Base-by-base conservation (phyloP, 35 echinoderm and acorn worm genomes). In the Chiridota heheva region DNA sequence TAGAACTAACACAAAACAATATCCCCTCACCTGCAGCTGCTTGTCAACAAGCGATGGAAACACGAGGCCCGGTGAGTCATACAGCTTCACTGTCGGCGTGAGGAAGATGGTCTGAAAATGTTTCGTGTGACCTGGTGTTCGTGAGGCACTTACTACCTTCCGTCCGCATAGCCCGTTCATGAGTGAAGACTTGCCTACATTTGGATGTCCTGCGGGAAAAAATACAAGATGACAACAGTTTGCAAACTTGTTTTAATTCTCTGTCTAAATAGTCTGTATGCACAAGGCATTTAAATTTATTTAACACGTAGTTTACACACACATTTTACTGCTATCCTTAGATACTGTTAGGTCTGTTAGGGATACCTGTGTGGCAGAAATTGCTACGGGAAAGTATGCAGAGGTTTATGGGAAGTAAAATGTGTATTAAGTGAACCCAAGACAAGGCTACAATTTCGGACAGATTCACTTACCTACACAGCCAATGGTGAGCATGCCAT, bases 401-500 rank as follows among this genome's bases (percentile, higher is more conserved):
- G n/a, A n/a, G n/a, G n/a, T n/a, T n/a, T n/a, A n/a, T n/a, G n/a
- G n/a, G n/a, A n/a, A n/a, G n/a, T n/a, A n/a, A n/a, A n/a, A n/a
- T n/a, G n/a, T n/a, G n/a, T n/a, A n/a, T n/a, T n/a, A n/a, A n/a
- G n/a, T n/a, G n/a, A n/a, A n/a, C n/a, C n/a, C n/a, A n/a, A n/a
- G n/a, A n/a, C n/a, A n/a, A n/a, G n/a, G n/a, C n/a, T n/a, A n/a
- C n/a, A n/a, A n/a, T n/a, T n/a, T n/a, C n/a, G n/a, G n/a, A n/a
- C n/a, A n/a, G n/a, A n/a, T n/a, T n/a, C n/a, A 86, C 86, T 85
- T 86, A 98, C 95, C 95, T 38, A 98, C 89, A 91, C 95, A 98
- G 26, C 95, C 95, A 36, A 92, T 89, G 17, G 95, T 98, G 10
- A 98, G 74, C 32, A 92, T 80, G 39, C 89, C 84, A 63, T 98